These are phyloP conservation scores for Cephalopterus ornatus DNA, from an alignment of 2,113 vertebrate genomes.

Conservation along the genomic window DNA sequence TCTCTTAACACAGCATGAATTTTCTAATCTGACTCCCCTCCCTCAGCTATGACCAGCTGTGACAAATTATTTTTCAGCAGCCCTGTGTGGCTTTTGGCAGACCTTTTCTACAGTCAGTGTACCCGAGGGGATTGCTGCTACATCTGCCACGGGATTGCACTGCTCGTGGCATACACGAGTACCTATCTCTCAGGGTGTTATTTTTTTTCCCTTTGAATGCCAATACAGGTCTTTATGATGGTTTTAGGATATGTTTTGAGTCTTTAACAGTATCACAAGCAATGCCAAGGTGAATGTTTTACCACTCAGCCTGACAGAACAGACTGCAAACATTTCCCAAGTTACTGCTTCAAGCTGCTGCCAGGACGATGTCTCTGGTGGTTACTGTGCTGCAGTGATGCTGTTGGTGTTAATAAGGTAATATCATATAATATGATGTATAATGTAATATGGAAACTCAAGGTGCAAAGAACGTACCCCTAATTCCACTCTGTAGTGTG, in stretches of 20 bases:
- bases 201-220: neutral
- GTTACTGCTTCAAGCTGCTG: neutral
- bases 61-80: constrained; percentile 6
- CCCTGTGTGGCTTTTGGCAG: neutral
- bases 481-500: neutral
- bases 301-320: neutral
- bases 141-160: neutral
- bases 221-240: neutral
- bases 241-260: neutral
- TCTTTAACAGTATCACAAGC: neutral
- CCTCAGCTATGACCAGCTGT: neutral
- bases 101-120: neutral
- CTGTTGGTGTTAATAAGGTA: neutral
- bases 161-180: neutral
- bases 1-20: neutral
- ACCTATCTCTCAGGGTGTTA: neutral
- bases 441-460: neutral
- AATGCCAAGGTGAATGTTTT: neutral
- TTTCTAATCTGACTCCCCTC: neutral
- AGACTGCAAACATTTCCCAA: neutral
- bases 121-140: neutral
- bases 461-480: fast-evolving
- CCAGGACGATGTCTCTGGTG: neutral
- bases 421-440: neutral
- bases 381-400: neutral